These are phyloP conservation scores for Crocallis elinguaria DNA, from an alignment of 2,888 invertebrate species.

Conservation along the genomic window DNA sequence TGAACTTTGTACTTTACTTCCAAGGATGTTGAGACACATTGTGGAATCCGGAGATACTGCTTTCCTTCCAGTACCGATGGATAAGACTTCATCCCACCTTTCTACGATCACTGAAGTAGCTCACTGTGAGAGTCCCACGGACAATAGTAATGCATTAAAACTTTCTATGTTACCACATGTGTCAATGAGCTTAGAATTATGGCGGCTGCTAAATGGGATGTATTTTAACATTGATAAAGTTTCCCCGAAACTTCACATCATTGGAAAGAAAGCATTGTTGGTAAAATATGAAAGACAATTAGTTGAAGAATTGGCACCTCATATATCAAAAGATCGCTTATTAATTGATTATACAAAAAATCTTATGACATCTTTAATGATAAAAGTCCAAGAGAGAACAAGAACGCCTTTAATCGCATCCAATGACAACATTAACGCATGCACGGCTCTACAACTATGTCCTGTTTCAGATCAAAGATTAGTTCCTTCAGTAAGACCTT, in stretches of 20 bases:
- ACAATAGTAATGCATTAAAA: slow-evolving; percentile 15
- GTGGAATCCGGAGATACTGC: slow-evolving; percentile 43
- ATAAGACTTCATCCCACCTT: slow-evolving; percentile 43
- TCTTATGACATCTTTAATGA: background rate
- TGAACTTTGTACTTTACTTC: slow-evolving; percentile 70
- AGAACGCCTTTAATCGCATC: background rate
- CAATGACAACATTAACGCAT: slow-evolving; percentile 17
- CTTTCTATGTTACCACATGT: slow-evolving; percentile 19
- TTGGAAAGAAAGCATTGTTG: background rate
- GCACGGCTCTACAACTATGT: slow-evolving; percentile 47
- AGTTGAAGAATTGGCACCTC: slow-evolving; percentile 28
- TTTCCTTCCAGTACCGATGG: slow-evolving; percentile 30
- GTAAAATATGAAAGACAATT: slow-evolving; percentile 8
- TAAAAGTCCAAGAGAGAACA: background rate
- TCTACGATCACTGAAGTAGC: slow-evolving; percentile 51
- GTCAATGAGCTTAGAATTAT: slow-evolving; percentile 32
- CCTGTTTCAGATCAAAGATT: slow-evolving; percentile 26
- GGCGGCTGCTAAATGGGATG: slow-evolving; percentile 36
- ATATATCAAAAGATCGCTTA: slow-evolving; percentile 16
- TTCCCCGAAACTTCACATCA: background rate
- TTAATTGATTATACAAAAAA: slow-evolving; percentile 15
- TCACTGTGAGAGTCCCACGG: slow-evolving; percentile 30
- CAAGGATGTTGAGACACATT: slow-evolving; percentile 60
- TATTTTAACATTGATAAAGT: slow-evolving; percentile 29
- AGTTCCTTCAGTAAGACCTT: slow-evolving; percentile 15